Evolutionary conservation across 2,113 vertebrate species (phyloP).

Genomic region (Chaetorhynchus papuensis): DNA sequence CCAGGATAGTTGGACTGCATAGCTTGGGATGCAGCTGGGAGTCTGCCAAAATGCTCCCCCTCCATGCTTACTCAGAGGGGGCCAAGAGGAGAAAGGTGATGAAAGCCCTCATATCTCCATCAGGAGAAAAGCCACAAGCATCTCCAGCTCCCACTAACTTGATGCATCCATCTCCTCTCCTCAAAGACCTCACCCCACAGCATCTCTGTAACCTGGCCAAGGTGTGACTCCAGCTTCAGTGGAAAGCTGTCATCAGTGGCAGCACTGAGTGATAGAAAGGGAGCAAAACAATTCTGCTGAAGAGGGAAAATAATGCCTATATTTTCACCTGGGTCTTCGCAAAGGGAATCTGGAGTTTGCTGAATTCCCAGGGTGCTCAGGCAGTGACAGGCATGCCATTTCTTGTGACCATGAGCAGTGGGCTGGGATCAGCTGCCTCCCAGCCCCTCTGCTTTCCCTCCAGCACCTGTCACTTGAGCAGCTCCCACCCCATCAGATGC

Average conservation of each 20-base stretch:
- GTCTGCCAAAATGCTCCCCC: background rate
- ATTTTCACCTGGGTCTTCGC: background rate
- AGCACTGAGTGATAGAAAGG: background rate
- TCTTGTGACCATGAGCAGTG: background rate
- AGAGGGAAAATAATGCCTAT: background rate
- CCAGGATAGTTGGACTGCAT: fast-evolving
- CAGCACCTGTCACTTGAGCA: background rate
- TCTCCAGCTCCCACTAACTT: background rate
- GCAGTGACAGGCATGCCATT: background rate
- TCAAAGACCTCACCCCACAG: background rate
- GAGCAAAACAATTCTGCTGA: background rate
- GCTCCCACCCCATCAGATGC: background rate
- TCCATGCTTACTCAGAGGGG: background rate
- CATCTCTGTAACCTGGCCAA: background rate
- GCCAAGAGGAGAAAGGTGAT: background rate
- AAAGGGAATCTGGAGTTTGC: background rate
- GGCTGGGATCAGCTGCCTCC: background rate
- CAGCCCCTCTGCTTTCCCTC: background rate
- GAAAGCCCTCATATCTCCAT: background rate
- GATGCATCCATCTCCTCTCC: background rate
- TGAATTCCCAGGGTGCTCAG: background rate
- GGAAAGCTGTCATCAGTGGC: background rate
- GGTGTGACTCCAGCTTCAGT: background rate
- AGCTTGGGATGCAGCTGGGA: background rate
- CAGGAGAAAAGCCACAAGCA: background rate